These are phyloP conservation scores for Drosophila murphyi DNA, from an alignment of 1,140 invertebrate species.

Conservation along the genomic window DNA sequence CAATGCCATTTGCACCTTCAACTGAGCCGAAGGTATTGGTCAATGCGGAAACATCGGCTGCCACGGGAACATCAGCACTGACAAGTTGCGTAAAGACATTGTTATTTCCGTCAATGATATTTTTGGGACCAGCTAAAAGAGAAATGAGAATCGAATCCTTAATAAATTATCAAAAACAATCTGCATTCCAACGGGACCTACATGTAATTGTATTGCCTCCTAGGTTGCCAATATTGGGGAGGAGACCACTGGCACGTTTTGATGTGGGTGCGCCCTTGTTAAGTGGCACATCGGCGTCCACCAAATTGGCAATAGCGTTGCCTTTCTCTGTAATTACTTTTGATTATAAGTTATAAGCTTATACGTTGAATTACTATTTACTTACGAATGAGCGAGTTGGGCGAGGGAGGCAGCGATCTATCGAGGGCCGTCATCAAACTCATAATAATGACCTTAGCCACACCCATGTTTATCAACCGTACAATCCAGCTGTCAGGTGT, in stretches of 20 bases:
- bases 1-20: neutral
- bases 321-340: slow-evolving; percentile 20
- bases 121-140: neutral
- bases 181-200: neutral
- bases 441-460: slow-evolving; percentile 54
- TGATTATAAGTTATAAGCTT: neutral
- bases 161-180: neutral
- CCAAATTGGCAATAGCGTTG: slow-evolving; percentile 29
- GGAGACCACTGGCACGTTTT: slow-evolving; percentile 39
- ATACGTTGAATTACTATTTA: neutral
- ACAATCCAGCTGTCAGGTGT: slow-evolving; percentile 59
- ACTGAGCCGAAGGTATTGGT: too few species aligned
- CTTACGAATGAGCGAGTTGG: slow-evolving; percentile 26
- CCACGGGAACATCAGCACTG: neutral
- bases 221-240: neutral
- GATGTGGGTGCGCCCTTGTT: slow-evolving; percentile 25
- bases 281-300: slow-evolving; percentile 18
- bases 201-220: neutral
- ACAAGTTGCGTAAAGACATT: neutral
- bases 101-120: neutral
- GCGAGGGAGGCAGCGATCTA: slow-evolving; percentile 24
- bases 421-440: slow-evolving; percentile 61
- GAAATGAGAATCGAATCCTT: neutral
- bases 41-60: neutral
- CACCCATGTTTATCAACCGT: slow-evolving; percentile 62